These are phyloP conservation scores for Rapana venosa DNA, from an alignment of 2,888 invertebrate species.

Conservation along the genomic window DNA sequence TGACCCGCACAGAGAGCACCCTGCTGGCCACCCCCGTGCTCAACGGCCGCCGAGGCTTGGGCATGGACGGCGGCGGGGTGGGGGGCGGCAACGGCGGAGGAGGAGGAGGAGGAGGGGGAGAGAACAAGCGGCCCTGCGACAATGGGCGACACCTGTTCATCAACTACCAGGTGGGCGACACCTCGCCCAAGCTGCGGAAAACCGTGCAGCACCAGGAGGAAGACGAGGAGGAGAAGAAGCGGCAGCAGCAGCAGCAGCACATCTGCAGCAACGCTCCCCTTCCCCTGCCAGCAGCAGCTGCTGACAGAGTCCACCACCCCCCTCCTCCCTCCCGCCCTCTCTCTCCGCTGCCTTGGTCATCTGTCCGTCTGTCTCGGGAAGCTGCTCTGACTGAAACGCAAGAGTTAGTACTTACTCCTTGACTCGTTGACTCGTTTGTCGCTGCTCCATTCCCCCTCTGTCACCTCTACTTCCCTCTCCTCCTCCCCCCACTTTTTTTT, in stretches of 20 bases:
- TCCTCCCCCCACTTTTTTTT: background rate
- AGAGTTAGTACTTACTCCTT: too few species aligned
- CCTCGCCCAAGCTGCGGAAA: background rate
- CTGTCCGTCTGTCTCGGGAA: background rate
- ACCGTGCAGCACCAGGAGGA: background rate
- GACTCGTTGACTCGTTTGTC: too few species aligned
- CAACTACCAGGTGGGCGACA: conserved; percentile 33
- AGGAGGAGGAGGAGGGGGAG: background rate
- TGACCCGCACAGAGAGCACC: conserved; percentile 43
- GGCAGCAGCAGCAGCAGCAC: conserved; percentile 9
- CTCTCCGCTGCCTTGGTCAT: background rate
- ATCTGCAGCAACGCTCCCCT: background rate
- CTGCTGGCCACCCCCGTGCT: conserved; percentile 39
- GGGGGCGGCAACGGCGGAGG: background rate
- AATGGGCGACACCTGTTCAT: conserved; percentile 37
- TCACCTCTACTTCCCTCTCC: background rate
- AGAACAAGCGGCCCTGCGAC: background rate
- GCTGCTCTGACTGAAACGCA: too few species aligned
- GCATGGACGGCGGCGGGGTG: background rate
- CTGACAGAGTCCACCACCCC: background rate
- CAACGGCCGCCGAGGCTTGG: conserved; percentile 25
- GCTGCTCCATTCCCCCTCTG: background rate
- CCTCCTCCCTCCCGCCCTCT: background rate
- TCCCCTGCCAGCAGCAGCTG: background rate
- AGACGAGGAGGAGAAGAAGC: background rate